A percentile compares a stretch with the other conserved stretches of the same genome.
Evolutionary conservation across 2,888 invertebrate genomes (phyloP).

Genomic region (Eupithecia tripunctaria): DNA sequence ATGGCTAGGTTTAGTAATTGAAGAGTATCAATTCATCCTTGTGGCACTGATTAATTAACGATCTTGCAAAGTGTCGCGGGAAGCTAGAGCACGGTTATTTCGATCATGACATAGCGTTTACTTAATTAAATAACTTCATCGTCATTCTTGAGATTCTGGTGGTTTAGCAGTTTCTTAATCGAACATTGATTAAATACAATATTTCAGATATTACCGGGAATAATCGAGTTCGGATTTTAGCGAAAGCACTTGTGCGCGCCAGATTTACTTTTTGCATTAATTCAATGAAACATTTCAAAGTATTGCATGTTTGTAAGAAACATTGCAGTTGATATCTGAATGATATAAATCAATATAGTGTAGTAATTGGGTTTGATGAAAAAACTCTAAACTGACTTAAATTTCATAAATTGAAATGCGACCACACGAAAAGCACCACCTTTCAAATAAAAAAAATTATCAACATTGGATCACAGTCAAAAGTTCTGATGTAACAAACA

Average conservation of each 20-base stretch:
- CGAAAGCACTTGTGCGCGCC: not conserved
- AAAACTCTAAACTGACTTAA: too few species aligned
- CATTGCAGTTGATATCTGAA: too few species aligned
- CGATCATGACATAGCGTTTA: slow-evolving; percentile 8
- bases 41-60: slow-evolving; percentile 13
- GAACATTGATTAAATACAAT: not conserved
- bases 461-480: too few species aligned
- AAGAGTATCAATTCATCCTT: slow-evolving; percentile 4
- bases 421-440: too few species aligned
- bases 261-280: not conserved
- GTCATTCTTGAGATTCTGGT: not conserved
- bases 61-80: slow-evolving; percentile 4
- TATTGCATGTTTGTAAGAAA: too few species aligned
- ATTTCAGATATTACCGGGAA: not conserved
- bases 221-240: not conserved
- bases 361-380: too few species aligned
- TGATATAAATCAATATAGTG: too few species aligned
- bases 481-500: too few species aligned
- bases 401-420: too few species aligned
- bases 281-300: too few species aligned
- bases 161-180: not conserved
- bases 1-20: not conserved
- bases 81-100: not conserved
- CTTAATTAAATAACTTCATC: slow-evolving; percentile 5
- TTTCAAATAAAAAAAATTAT: too few species aligned